These are phyloP conservation scores for Acleris laterana DNA, from an alignment of 2,888 invertebrate genomes.

Conservation along the genomic window DNA sequence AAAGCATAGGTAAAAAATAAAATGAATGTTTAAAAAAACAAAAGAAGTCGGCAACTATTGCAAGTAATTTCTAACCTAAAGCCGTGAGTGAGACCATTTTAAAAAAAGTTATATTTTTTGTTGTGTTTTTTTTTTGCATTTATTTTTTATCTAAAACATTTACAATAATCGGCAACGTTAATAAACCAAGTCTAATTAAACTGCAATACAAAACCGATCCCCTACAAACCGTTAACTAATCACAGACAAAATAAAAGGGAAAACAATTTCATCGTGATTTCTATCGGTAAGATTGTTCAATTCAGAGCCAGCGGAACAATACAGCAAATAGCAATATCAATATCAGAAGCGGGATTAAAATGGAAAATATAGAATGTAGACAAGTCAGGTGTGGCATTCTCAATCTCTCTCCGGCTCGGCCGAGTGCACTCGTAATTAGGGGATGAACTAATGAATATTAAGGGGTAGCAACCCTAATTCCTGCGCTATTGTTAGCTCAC, in stretches of 20 bases:
- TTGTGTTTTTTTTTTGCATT: too few species aligned
- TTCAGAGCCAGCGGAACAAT: conserved; percentile 58
- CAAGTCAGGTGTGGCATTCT: conserved; percentile 75
- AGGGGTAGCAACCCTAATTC: conserved; percentile 70
- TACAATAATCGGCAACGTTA: too few species aligned
- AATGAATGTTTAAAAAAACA: too few species aligned
- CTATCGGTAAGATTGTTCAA: conserved; percentile 55
- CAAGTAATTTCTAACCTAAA: too few species aligned
- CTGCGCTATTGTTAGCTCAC: conserved; percentile 49
- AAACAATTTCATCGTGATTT: conserved; percentile 52
- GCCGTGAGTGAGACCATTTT: too few species aligned
- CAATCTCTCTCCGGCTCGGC: conserved; percentile 57
- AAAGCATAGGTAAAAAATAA: too few species aligned
- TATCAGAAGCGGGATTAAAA: conserved; percentile 67
- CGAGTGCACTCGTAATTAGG: conserved; percentile 74
- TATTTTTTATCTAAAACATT: too few species aligned
- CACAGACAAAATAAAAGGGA: conserved; percentile 44
- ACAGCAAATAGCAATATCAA: conserved; percentile 74
- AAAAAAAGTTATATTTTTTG: too few species aligned
- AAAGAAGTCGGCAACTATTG: too few species aligned
- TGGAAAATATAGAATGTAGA: conserved; percentile 57
- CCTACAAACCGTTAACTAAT: conserved; percentile 15
- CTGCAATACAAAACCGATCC: conserved; percentile 5
- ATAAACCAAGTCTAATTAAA: conserved; percentile 6
- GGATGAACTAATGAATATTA: conserved; percentile 78